Evolutionary conservation across 2,888 invertebrate genomes (phyloP).

Genomic region (Nasonia oneida): DNA sequence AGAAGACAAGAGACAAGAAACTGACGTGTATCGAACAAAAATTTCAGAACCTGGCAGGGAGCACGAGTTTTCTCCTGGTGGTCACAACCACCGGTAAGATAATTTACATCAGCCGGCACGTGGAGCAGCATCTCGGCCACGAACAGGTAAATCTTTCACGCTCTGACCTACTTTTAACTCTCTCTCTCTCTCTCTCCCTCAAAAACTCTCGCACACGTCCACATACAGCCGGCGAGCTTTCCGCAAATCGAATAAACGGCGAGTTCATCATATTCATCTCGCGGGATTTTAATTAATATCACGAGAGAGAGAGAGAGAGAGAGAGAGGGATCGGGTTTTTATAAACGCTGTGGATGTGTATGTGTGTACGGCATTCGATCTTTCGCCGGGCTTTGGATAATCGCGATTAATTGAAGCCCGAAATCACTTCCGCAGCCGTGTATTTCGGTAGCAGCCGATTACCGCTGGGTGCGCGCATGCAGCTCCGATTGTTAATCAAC

Average conservation of each 20-base stretch:
- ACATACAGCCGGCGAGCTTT: background rate
- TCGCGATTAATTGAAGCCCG: background rate
- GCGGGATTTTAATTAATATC: too few relatives aligned
- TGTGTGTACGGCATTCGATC: too few relatives aligned
- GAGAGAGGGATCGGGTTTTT: too few relatives aligned
- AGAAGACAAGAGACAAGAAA: background rate
- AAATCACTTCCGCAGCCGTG: background rate
- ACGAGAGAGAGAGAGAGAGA: too few relatives aligned
- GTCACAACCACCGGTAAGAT: slow-evolving; percentile 91
- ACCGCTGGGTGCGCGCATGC: too few relatives aligned
- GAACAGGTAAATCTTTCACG: slow-evolving; percentile 83
- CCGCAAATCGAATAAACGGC: background rate
- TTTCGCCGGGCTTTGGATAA: too few relatives aligned
- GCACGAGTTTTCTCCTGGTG: slow-evolving; percentile 90
- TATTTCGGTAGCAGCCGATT: background rate
- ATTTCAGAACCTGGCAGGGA: slow-evolving; percentile 80
- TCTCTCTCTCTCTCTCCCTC: background rate
- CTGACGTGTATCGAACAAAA: background rate
- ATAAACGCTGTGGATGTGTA: too few relatives aligned
- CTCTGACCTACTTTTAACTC: slow-evolving; percentile 31
- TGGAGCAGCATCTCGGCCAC: slow-evolving; percentile 92
- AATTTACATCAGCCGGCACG: slow-evolving; percentile 90
- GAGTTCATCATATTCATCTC: too few relatives aligned
- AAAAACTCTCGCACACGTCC: background rate
- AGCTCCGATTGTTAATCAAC: background rate